These are phyloP conservation scores for Polypedilum vanderplanki DNA, from an alignment of 1,140 invertebrate genomes.

Conservation along the genomic window DNA sequence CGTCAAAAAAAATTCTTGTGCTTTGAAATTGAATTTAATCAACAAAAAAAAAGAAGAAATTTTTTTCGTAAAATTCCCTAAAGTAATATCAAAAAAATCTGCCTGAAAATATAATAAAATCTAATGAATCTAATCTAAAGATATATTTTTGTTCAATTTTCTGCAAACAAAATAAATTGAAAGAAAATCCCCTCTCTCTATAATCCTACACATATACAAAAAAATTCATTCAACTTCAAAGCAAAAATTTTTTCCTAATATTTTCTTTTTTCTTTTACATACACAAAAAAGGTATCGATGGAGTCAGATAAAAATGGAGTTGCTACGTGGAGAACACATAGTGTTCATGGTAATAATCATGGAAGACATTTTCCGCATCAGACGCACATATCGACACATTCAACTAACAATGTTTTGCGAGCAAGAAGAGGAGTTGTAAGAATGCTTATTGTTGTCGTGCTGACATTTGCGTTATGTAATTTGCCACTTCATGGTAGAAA, in stretches of 20 bases:
- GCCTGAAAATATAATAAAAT: too few species aligned
- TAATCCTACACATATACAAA: too few species aligned
- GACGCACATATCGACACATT: conserved; percentile 49
- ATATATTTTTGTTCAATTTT: too few species aligned
- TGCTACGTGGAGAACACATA: conserved; percentile 39
- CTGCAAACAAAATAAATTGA: too few species aligned
- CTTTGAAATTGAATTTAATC: too few species aligned
- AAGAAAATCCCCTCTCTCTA: too few species aligned
- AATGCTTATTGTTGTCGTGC: conserved; percentile 74
- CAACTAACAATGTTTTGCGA: conserved; percentile 59
- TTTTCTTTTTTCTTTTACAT: conserved; percentile 41
- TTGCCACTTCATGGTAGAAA: conserved; percentile 76
- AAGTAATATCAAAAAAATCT: too few species aligned
- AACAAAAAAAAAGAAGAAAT: too few species aligned
- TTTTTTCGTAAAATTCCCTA: too few species aligned
- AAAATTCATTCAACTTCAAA: conserved; percentile 8
- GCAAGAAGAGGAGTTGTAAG: conserved; percentile 64
- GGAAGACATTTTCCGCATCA: conserved; percentile 35
- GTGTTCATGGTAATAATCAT: conserved; percentile 34
- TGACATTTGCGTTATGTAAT: conserved; percentile 77
- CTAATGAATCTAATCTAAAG: too few species aligned
- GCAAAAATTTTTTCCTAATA: conserved; percentile 34
- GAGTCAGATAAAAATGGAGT: conserved; percentile 43
- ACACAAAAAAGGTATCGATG: conserved; percentile 42
- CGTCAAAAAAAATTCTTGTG: too few species aligned